Evolutionary conservation across 2,888 invertebrate species (phyloP).

Genomic region (Anarsia innoxiella): DNA sequence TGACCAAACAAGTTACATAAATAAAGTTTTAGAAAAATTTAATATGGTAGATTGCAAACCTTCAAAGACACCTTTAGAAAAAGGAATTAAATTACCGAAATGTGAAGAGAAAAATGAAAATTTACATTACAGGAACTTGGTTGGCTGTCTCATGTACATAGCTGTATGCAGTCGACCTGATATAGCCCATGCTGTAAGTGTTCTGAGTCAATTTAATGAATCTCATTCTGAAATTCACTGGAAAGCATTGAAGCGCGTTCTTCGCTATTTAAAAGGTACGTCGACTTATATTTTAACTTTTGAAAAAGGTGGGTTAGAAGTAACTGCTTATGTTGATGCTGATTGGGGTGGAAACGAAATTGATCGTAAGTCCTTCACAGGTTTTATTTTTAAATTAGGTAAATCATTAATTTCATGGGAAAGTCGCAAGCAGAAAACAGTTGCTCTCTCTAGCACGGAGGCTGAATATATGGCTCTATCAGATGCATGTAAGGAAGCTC

Average conservation of each 20-base stretch:
- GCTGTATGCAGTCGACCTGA: constrained; percentile 21
- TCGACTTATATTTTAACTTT: constrained; percentile 10
- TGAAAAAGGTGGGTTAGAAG: constrained; percentile 1
- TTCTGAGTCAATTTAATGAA: constrained; percentile 21
- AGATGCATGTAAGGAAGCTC: constrained; percentile 13
- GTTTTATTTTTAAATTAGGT: constrained; percentile 18
- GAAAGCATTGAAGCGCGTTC: constrained; percentile 20
- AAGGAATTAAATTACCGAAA: constrained; percentile 7
- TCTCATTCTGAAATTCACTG: constrained; percentile 13
- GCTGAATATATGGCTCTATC: constrained; percentile 17
- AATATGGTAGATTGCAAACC: constrained; percentile 9
- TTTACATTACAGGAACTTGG: constrained; percentile 10
- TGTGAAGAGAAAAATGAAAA: background rate
- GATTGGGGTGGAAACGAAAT: constrained; percentile 17
- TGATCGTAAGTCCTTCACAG: constrained; percentile 20
- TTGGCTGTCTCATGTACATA: constrained; percentile 20
- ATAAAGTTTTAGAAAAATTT: constrained; percentile 4
- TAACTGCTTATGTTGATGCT: constrained; percentile 15
- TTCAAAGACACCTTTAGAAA: constrained; percentile 12
- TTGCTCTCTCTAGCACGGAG: constrained; percentile 6
- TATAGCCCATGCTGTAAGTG: constrained; percentile 18
- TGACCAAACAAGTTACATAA: constrained; percentile 9
- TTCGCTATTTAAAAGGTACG: constrained; percentile 23
- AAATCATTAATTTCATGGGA: constrained; percentile 13
- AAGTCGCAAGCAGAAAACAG: constrained; percentile 16